A percentile compares a stretch with the other conserved stretches of the same genome.
phyloP scores from a whole-genome alignment of 2,888 invertebrate species.

The Stenurella melanura region DNA sequence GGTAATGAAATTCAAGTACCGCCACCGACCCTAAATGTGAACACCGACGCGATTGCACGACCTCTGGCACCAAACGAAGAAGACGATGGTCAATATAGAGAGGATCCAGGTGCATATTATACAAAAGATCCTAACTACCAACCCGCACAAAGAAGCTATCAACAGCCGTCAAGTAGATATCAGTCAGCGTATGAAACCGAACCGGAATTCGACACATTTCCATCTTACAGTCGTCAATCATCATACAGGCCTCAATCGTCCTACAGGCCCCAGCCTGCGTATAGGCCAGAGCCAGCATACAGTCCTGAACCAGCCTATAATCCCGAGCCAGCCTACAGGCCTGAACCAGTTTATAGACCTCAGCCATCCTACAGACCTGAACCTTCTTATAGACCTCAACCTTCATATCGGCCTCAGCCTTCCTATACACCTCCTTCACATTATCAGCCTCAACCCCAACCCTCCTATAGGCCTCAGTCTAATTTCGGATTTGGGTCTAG shows the following conservation, averaged over 20 bases:
- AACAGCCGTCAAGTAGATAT: conserved; percentile 49
- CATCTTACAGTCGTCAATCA: conserved; percentile 45
- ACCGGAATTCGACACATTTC: conserved; percentile 37
- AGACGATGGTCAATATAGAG: conserved; percentile 91
- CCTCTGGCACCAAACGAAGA: conserved; percentile 79
- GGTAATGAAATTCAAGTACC: conserved; percentile 87
- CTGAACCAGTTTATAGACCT: conserved; percentile 49
- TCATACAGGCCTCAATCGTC: conserved; percentile 64
- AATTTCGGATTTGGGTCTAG: conserved; percentile 68
- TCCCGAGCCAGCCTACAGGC: conserved; percentile 63
- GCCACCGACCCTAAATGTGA: conserved; percentile 82
- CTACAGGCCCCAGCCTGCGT: conserved; percentile 63
- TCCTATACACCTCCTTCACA: no score
- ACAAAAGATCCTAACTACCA: conserved; percentile 75
- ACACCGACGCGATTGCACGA: conserved; percentile 64
- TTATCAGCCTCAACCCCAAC: conserved; percentile 66
- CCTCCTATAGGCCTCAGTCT: conserved; percentile 64
- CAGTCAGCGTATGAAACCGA: conserved; percentile 61
- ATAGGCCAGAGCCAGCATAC: conserved; percentile 64
- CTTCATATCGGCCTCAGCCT: conserved; percentile 64
- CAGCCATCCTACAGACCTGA: conserved; percentile 70
- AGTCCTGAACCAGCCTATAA: conserved; percentile 63
- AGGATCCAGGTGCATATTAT: conserved; percentile 88
- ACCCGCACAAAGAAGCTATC: conserved; percentile 50
- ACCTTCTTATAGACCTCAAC: conserved; percentile 65